A percentile compares a stretch with the other conserved stretches of the same genome.
These are phyloP conservation scores for Lochmaea crataegi DNA, from an alignment of 2,888 invertebrate genomes.

Conservation along the genomic window DNA sequence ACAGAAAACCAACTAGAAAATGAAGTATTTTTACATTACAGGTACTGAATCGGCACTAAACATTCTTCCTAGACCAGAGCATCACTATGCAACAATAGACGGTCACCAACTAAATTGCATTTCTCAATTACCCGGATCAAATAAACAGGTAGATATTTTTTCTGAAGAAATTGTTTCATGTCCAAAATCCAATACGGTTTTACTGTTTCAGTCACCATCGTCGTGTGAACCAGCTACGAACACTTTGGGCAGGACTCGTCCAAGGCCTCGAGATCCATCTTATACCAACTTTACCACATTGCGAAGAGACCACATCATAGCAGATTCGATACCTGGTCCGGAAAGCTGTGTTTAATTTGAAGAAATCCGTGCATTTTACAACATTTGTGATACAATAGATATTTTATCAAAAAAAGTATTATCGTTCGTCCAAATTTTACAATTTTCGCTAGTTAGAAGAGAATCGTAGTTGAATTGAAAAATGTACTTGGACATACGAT, in stretches of 20 bases:
- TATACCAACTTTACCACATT: constrained; percentile 69
- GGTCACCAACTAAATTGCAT: constrained; percentile 52
- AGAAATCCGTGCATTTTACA: background rate
- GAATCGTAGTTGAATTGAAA: background rate
- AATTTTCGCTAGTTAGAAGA: background rate
- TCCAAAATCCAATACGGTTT: background rate
- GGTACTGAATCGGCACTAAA: constrained; percentile 60
- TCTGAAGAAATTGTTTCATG: no score
- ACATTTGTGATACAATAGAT: constrained; percentile 13
- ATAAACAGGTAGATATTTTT: constrained; percentile 38
- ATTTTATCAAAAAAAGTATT: constrained; percentile 1
- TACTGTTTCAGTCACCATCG: constrained; percentile 27
- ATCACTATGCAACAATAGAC: constrained; percentile 59
- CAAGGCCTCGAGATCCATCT: constrained; percentile 51
- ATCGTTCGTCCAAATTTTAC: constrained; percentile 12
- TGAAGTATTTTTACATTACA: constrained; percentile 31
- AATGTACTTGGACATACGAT: background rate
- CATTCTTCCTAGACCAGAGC: constrained; percentile 61
- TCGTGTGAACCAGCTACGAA: constrained; percentile 8
- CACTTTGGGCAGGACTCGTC: constrained; percentile 10
- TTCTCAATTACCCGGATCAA: constrained; percentile 47
- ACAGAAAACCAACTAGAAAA: no score
- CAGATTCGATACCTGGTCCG: constrained; percentile 87
- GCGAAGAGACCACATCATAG: constrained; percentile 82
- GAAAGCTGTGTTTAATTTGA: constrained; percentile 84